Conservation (phyloP, 2,888 invertebrate genomes). For the Drosophila greeni region DNA sequence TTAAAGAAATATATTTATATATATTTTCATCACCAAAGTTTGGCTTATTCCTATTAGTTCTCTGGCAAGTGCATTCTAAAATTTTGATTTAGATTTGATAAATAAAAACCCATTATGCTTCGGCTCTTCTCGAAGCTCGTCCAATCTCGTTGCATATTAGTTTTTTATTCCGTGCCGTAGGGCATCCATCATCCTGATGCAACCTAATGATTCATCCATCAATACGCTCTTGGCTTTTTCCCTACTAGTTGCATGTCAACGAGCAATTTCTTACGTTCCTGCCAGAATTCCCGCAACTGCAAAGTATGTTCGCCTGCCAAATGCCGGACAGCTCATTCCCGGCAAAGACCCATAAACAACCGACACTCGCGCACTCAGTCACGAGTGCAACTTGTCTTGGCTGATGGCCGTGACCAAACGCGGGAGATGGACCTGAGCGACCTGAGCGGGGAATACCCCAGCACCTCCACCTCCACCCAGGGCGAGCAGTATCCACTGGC, state of each 20-base stretch:
- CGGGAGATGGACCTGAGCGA: conserved; percentile 12
- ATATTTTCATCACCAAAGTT: not conserved
- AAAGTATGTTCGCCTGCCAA: conserved; percentile 24
- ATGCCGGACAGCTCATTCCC: conserved; percentile 27
- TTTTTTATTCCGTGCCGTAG: not conserved
- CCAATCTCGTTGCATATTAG: not conserved
- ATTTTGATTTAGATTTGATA: not conserved
- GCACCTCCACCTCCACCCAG: not conserved
- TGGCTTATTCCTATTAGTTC: not conserved
- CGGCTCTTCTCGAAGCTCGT: not conserved
- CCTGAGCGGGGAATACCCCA: conserved; percentile 1
- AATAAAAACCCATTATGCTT: not conserved
- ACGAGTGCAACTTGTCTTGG: conserved; percentile 48
- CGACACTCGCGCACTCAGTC: conserved; percentile 40
- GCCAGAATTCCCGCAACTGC: conserved; percentile 30
- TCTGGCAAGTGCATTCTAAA: not conserved
- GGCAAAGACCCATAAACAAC: conserved; percentile 36
- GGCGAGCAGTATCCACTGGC: conserved; percentile 21
- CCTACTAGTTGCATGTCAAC: conserved; percentile 34
- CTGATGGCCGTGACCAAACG: conserved; percentile 47
- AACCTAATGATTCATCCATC: conserved; percentile 28
- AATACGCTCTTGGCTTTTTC: conserved; percentile 12
- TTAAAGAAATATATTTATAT: not conserved
- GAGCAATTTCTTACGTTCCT: conserved; percentile 30
- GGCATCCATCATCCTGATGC: conserved; percentile 5